Conservation (phyloP, 2,888 invertebrate genomes). For the Synergus japonicus region DNA sequence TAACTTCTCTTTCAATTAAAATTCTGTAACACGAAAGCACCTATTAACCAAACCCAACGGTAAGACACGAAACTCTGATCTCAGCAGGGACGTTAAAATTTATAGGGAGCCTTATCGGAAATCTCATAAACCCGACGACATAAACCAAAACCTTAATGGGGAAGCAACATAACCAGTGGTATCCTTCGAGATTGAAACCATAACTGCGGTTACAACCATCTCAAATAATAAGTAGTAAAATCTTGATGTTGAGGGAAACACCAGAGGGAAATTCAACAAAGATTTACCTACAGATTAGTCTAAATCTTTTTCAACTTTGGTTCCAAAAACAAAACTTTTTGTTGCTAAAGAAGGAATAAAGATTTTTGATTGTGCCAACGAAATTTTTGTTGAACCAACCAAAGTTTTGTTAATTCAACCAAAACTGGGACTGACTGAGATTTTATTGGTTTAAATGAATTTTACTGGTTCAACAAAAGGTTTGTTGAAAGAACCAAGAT, state of each 20-base stretch:
- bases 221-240: neutral
- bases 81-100: constrained; percentile 17
- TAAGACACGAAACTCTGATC: constrained; percentile 10
- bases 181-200: constrained; percentile 5
- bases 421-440: no score
- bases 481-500: no score
- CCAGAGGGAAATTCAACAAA: neutral
- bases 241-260: neutral
- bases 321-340: no score
- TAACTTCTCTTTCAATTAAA: constrained; percentile 8
- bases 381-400: no score
- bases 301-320: neutral
- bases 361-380: no score
- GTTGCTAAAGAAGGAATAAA: no score
- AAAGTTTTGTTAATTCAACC: no score
- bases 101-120: constrained; percentile 30
- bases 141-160: constrained; percentile 32
- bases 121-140: constrained; percentile 24
- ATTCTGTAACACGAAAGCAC: neutral
- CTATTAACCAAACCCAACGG: constrained; percentile 1
- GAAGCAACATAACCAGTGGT: constrained; percentile 12
- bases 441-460: no score
- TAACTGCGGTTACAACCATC: neutral
- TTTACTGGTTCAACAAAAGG: no score
- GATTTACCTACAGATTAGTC: neutral